Evolutionary conservation across 2,797 vertebrate species (phyloP).

Genomic region (Coccyzus lansbergi): DNA sequence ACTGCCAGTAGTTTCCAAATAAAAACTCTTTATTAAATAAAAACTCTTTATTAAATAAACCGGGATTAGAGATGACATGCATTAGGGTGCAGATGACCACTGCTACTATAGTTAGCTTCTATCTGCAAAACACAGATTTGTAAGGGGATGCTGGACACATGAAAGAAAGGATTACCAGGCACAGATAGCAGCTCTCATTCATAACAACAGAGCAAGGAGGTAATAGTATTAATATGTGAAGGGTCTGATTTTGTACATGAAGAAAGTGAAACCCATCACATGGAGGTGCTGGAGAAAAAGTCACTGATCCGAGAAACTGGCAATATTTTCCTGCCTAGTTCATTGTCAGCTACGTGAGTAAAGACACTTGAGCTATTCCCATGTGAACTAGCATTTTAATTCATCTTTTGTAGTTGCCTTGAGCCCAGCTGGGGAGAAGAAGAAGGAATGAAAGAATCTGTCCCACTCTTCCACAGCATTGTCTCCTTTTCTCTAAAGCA

Average conservation of each 20-base stretch:
- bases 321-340: background rate
- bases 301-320: background rate
- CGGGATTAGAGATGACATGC: background rate
- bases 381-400: background rate
- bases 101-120: background rate
- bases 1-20: constrained; percentile 12
- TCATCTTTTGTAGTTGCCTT: background rate
- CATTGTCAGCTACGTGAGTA: background rate
- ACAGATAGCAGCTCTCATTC: constrained; percentile 9
- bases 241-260: background rate
- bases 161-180: constrained; percentile 14
- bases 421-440: background rate
- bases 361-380: background rate
- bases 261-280: background rate
- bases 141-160: background rate
- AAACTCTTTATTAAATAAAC: constrained; percentile 46
- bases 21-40: constrained; percentile 44
- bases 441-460: background rate
- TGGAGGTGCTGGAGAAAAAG: background rate
- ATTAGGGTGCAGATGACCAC: constrained; percentile 14
- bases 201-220: background rate
- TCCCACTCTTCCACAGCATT: background rate
- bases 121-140: background rate
- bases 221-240: background rate
- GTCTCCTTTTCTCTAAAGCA: background rate